Conservation (phyloP, 1,140 invertebrate species). For the Listronotus oregonensis region DNA sequence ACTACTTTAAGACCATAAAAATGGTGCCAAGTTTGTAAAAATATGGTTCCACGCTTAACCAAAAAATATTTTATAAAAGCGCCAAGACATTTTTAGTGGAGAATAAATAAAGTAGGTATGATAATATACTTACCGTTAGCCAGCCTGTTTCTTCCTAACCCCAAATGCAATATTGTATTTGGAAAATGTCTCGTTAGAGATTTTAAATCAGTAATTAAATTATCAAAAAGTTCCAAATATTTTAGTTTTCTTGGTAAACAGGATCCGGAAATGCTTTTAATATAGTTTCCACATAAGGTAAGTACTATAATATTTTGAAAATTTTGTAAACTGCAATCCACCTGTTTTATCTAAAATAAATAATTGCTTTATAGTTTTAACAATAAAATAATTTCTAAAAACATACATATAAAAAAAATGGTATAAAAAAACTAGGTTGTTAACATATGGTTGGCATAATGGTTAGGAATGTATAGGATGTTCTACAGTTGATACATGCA, state of each 20-base stretch:
- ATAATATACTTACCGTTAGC: conserved; percentile 7
- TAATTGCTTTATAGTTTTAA: neutral
- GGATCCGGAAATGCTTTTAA: conserved; percentile 33
- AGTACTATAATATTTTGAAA: conserved; percentile 42
- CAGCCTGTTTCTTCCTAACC: conserved; percentile 31
- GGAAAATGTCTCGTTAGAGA: conserved; percentile 36
- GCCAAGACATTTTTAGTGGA: too few relatives aligned
- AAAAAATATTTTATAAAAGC: too few relatives aligned
- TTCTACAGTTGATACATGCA: too few relatives aligned
- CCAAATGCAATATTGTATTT: conserved; percentile 35
- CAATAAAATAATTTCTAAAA: too few relatives aligned
- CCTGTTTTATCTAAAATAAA: conserved; percentile 37
- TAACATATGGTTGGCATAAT: too few relatives aligned
- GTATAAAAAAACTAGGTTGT: too few relatives aligned
- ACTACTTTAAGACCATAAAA: too few relatives aligned
- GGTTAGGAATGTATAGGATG: too few relatives aligned
- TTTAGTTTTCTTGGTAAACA: conserved; percentile 40
- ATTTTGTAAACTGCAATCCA: conserved; percentile 36
- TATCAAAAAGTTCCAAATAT: conserved; percentile 45
- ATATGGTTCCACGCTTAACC: too few relatives aligned
- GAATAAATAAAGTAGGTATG: too few relatives aligned
- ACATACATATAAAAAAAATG: too few relatives aligned
- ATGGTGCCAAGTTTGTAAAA: too few relatives aligned
- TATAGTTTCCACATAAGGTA: conserved; percentile 42
- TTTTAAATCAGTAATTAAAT: conserved; percentile 38